Conservation (phyloP, 2,113 vertebrate species). For the Agapornis roseicollis region DNA sequence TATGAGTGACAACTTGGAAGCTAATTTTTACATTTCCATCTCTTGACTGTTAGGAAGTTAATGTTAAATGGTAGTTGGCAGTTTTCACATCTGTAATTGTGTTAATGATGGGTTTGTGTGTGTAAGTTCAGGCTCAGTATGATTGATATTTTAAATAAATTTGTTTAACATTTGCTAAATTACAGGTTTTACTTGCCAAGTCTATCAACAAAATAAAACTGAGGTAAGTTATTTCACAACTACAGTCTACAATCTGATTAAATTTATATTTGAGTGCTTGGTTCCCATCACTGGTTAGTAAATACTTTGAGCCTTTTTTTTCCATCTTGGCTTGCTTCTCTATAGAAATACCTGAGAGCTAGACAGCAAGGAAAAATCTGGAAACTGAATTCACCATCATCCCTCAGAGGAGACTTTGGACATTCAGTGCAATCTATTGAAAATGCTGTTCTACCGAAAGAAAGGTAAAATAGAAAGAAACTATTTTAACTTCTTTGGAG, state of each 20-base stretch:
- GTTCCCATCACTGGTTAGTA: background rate
- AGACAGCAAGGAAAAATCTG: background rate
- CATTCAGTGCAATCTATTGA: background rate
- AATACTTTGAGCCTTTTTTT: background rate
- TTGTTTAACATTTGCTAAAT: background rate
- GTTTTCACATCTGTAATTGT: conserved; percentile 3
- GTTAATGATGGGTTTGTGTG: background rate
- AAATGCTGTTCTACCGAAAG: background rate
- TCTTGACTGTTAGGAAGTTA: background rate
- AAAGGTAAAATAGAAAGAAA: background rate
- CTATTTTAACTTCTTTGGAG: background rate
- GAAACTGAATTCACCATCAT: background rate
- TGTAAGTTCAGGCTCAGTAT: background rate
- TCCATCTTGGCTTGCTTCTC: background rate
- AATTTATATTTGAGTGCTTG: background rate
- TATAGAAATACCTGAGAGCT: background rate
- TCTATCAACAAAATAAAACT: conserved; percentile 5
- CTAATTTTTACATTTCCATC: background rate
- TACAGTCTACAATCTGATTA: background rate
- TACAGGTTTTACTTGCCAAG: background rate
- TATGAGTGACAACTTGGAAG: background rate
- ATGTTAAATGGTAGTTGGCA: background rate
- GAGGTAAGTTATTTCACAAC: background rate
- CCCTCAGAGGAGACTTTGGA: background rate
- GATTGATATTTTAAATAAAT: conserved; percentile 14